Percentiles rank a stretch among this genome's conserved stretches.
phyloP scores from a whole-genome alignment of 2,888 invertebrate genomes.

The Sinopyrophorus schimmeli region DNA sequence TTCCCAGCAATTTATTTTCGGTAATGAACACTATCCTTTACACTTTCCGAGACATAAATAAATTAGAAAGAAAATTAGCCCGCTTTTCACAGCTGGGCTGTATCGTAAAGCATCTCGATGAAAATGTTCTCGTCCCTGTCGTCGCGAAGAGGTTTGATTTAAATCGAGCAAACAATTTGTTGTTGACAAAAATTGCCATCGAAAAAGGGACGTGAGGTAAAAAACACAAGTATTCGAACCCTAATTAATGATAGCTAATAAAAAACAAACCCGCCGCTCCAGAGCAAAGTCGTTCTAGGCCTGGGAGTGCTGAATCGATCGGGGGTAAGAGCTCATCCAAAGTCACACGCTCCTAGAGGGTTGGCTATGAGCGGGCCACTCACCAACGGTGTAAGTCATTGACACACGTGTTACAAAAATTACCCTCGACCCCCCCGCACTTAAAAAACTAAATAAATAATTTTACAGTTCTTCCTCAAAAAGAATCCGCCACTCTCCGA shows the following conservation, averaged over 20 bases:
- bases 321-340: constrained; percentile 42
- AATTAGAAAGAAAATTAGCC: constrained; percentile 33
- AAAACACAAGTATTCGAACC: constrained; percentile 15
- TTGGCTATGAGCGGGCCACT: constrained; percentile 38
- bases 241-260: constrained; percentile 31
- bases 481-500: too few species aligned
- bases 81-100: constrained; percentile 30
- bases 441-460: too few species aligned
- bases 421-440: too few species aligned
- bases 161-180: neutral
- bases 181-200: neutral
- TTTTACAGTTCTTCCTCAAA: too few species aligned
- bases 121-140: constrained; percentile 17
- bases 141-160: neutral
- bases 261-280: constrained; percentile 34
- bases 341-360: constrained; percentile 42
- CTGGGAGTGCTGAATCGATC: constrained; percentile 49
- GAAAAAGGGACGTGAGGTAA: neutral
- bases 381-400: constrained; percentile 31
- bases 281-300: constrained; percentile 42
- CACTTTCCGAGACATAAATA: constrained; percentile 32
- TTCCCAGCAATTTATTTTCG: constrained; percentile 29
- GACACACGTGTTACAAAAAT: constrained; percentile 25
- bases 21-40: constrained; percentile 34
- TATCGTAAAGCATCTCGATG: constrained; percentile 19